Evolutionary conservation across 2,888 invertebrate species (phyloP).

Genomic region (Reticulitermes lucifugus): DNA sequence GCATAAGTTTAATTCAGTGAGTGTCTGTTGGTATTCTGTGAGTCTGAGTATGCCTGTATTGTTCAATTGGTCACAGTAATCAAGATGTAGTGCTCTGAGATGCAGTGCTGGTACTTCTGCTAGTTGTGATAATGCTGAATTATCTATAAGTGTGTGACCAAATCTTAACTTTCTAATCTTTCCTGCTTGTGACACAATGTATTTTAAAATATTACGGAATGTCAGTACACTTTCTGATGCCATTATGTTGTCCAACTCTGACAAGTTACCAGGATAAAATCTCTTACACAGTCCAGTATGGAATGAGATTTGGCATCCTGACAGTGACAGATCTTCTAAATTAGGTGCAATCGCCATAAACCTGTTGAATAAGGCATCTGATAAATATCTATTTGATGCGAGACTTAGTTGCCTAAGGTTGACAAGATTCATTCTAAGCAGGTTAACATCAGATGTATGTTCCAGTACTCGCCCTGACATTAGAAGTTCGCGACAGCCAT

Average conservation of each 20-base stretch:
- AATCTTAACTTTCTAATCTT: conserved; percentile 73
- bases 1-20: conserved; percentile 73
- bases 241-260: conserved; percentile 58
- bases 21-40: conserved; percentile 67
- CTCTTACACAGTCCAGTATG: conserved; percentile 75
- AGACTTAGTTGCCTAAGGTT: conserved; percentile 72
- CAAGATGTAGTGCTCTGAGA: conserved; percentile 67
- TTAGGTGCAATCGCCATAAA: conserved; percentile 72
- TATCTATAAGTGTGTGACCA: conserved; percentile 76
- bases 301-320: conserved; percentile 77
- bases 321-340: conserved; percentile 72
- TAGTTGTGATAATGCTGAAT: conserved; percentile 69
- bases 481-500: conserved; percentile 76
- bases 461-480: conserved; percentile 79
- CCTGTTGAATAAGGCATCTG: conserved; percentile 79
- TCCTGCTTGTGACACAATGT: conserved; percentile 67
- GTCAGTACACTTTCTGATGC: conserved; percentile 77
- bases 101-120: conserved; percentile 67
- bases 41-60: conserved; percentile 69
- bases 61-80: conserved; percentile 73
- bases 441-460: conserved; percentile 68
- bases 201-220: conserved; percentile 73
- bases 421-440: conserved; percentile 63
- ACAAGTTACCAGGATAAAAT: conserved; percentile 69
- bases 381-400: conserved; percentile 76